Conservation (phyloP, 2,797 vertebrate species). For the Taenioides sp. region DNA sequence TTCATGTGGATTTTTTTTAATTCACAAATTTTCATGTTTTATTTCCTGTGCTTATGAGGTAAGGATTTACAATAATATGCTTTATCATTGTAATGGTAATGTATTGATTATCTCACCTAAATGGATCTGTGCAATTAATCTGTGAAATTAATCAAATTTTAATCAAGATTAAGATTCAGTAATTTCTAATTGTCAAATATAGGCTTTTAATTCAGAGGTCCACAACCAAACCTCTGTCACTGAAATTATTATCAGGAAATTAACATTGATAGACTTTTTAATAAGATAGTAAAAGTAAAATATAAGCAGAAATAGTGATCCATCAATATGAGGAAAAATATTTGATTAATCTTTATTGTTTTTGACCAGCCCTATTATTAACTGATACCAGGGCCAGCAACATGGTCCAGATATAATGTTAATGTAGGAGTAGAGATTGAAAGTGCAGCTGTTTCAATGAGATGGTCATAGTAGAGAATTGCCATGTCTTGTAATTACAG, state of each 20-base stretch:
- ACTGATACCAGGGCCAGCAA: too few relatives aligned
- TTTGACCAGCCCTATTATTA: too few relatives aligned
- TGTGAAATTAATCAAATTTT: not conserved
- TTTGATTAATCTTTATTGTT: too few relatives aligned
- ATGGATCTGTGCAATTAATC: not conserved
- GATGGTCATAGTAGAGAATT: conserved; percentile 46
- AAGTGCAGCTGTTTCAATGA: conserved; percentile 57
- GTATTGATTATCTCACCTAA: not conserved
- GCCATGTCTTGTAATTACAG: conserved; percentile 67
- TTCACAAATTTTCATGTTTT: conserved; percentile 20
- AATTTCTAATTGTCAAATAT: not conserved
- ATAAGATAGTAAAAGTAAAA: too few relatives aligned
- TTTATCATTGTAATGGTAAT: not conserved
- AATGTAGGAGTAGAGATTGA: not conserved
- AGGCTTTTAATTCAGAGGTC: not conserved
- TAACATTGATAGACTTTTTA: too few relatives aligned
- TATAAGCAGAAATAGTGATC: too few relatives aligned
- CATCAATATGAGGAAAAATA: too few relatives aligned
- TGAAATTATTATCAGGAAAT: not conserved
- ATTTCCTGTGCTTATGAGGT: conserved; percentile 53
- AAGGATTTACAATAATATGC: conserved; percentile 40
- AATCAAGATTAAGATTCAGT: not conserved
- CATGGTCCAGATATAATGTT: not conserved
- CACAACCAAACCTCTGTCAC: not conserved
- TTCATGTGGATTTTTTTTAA: conserved; percentile 30